These are phyloP conservation scores for Pleuronectes platessa DNA, from an alignment of 2,113 vertebrate genomes.

Conservation along the genomic window DNA sequence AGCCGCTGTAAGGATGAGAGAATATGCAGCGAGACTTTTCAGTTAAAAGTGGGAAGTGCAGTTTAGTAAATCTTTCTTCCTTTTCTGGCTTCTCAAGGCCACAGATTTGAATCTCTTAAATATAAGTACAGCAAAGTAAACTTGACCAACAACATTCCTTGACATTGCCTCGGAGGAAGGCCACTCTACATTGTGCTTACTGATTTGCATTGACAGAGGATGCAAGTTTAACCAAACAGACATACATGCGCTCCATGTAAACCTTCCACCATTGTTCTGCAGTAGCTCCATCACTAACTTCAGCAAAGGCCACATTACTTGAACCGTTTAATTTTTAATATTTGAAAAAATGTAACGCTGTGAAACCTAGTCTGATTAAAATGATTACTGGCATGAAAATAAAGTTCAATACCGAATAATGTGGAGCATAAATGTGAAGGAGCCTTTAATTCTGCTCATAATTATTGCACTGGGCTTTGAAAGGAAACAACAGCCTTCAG, in stretches of 20 bases:
- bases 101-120: conserved; percentile 17
- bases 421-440: conserved; percentile 12
- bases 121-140: conserved; percentile 20
- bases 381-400: conserved; percentile 20
- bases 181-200: neutral
- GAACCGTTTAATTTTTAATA: conserved; percentile 12
- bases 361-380: conserved; percentile 16
- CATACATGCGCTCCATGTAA: neutral
- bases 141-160: conserved; percentile 10
- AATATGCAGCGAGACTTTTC: neutral
- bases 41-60: neutral
- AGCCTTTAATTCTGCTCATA: conserved; percentile 22
- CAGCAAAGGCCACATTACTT: conserved; percentile 21
- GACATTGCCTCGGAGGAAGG: conserved; percentile 9
- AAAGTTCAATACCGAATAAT: conserved; percentile 32
- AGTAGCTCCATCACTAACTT: neutral
- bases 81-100: conserved; percentile 20
- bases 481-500: conserved; percentile 8
- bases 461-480: neutral
- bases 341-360: neutral
- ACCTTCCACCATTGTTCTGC: neutral
- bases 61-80: neutral
- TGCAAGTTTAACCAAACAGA: conserved; percentile 6
- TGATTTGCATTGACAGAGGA: neutral
- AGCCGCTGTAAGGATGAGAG: too few species aligned